Conservation (phyloP, 2,888 invertebrate genomes). For the Xylophagus ater region DNA sequence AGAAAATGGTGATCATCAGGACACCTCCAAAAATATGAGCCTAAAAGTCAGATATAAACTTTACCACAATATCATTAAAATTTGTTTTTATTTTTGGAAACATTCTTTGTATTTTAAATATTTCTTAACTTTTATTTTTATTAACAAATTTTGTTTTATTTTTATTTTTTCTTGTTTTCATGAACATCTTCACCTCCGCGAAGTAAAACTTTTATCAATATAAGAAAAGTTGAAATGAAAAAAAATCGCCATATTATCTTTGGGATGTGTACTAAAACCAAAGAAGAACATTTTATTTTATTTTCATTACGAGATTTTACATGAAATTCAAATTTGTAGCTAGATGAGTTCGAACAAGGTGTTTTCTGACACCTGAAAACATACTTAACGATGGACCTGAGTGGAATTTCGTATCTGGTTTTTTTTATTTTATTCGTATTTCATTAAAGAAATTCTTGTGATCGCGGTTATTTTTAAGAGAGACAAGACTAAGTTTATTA, state of each 20-base stretch:
- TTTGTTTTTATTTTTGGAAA: no score
- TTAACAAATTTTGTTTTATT: no score
- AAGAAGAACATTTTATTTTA: slow-evolving; percentile 9
- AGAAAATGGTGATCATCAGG: no score
- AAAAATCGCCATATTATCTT: slow-evolving; percentile 4
- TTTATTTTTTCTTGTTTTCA: no score
- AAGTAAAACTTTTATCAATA: no score
- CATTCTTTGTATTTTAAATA: no score
- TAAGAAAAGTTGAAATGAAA: no score
- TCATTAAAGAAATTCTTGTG: background rate
- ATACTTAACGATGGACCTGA: slow-evolving; percentile 19
- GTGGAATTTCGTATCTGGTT: slow-evolving; percentile 9
- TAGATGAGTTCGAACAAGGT: slow-evolving; percentile 42
- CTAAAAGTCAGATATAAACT: slow-evolving; percentile 1
- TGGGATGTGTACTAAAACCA: slow-evolving; percentile 6
- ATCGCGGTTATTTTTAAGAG: background rate
- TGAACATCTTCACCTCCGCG: no score
- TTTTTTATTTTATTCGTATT: background rate
- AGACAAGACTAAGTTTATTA: background rate
- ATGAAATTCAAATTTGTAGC: slow-evolving; percentile 41
- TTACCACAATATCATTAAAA: no score
- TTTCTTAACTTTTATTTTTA: no score
- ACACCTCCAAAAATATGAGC: slow-evolving; percentile 5
- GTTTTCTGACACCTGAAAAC: slow-evolving; percentile 40
- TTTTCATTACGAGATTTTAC: slow-evolving; percentile 13